These are phyloP conservation scores for Pseudomugil gertrudae DNA, from an alignment of 2,797 vertebrate species.

Conservation along the genomic window DNA sequence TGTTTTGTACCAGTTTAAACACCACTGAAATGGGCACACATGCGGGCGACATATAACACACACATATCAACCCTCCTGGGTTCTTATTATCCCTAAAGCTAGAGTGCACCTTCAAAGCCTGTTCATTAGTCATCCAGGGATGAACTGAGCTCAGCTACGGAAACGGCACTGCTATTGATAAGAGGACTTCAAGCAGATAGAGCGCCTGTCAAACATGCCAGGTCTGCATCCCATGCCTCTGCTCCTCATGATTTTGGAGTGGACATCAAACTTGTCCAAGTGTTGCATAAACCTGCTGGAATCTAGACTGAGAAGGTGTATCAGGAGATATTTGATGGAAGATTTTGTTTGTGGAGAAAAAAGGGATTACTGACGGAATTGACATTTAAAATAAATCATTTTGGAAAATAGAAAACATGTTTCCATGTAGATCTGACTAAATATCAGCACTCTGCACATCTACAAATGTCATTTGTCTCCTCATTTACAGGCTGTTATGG, in stretches of 20 bases:
- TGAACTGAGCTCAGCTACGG: slow-evolving; percentile 45
- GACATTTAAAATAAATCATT: background rate
- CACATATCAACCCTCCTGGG: slow-evolving; percentile 49
- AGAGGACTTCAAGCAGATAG: slow-evolving; percentile 63
- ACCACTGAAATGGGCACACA: slow-evolving; percentile 1
- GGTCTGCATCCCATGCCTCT: slow-evolving; percentile 19
- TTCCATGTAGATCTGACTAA: background rate
- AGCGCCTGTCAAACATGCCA: slow-evolving; percentile 47
- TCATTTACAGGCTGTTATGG: slow-evolving; percentile 90
- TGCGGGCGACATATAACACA: slow-evolving; percentile 6
- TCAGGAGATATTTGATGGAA: background rate
- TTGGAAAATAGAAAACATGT: background rate
- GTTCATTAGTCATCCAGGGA: slow-evolving; percentile 70
- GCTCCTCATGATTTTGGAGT: slow-evolving; percentile 83
- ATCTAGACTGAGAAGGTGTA: slow-evolving; percentile 9
- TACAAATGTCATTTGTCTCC: slow-evolving; percentile 1
- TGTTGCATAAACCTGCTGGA: slow-evolving; percentile 19
- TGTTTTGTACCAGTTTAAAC: slow-evolving; percentile 9
- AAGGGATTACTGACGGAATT: background rate
- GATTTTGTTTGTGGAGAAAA: background rate
- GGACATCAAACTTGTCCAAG: slow-evolving; percentile 27
- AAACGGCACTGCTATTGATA: slow-evolving; percentile 56
- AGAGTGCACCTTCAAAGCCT: slow-evolving; percentile 55
- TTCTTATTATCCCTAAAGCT: slow-evolving; percentile 70
- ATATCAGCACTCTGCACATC: background rate